Percentiles rank a stretch among this genome's conserved stretches.
Evolutionary conservation across 2,113 vertebrate genomes (phyloP).

Genomic region (Zootoca vivipara): DNA sequence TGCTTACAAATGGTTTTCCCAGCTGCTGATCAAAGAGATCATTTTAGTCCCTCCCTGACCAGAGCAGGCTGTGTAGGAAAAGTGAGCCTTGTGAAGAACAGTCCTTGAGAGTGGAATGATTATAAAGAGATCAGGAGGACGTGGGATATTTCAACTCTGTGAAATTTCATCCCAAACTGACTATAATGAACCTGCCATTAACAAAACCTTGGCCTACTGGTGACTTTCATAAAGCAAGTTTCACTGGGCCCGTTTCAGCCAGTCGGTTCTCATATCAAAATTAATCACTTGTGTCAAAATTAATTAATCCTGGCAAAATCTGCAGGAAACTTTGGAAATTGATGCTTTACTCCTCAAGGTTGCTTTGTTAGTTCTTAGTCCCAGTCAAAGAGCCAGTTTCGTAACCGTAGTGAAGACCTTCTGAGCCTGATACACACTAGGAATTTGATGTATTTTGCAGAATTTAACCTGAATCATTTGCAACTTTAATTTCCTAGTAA

Average conservation of each 20-base stretch:
- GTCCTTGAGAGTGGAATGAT: slow-evolving; percentile 12
- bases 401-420: neutral
- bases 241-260: neutral
- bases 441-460: neutral
- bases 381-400: neutral
- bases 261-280: neutral
- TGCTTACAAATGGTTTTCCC: neutral
- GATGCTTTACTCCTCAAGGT: neutral
- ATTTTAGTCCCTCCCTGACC: neutral
- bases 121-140: slow-evolving; percentile 19
- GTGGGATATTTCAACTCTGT: neutral
- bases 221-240: neutral
- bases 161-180: neutral
- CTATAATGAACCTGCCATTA: neutral
- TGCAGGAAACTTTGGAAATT: neutral
- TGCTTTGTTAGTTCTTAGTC: neutral
- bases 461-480: neutral
- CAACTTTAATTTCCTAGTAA: neutral
- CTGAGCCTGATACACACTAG: neutral
- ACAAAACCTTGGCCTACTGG: neutral
- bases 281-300: neutral
- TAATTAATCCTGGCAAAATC: neutral
- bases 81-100: neutral
- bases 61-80: neutral
- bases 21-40: neutral